These are phyloP conservation scores for Amblyopsis hoosieri DNA, from an alignment of 2,797 vertebrate genomes.

Conservation along the genomic window DNA sequence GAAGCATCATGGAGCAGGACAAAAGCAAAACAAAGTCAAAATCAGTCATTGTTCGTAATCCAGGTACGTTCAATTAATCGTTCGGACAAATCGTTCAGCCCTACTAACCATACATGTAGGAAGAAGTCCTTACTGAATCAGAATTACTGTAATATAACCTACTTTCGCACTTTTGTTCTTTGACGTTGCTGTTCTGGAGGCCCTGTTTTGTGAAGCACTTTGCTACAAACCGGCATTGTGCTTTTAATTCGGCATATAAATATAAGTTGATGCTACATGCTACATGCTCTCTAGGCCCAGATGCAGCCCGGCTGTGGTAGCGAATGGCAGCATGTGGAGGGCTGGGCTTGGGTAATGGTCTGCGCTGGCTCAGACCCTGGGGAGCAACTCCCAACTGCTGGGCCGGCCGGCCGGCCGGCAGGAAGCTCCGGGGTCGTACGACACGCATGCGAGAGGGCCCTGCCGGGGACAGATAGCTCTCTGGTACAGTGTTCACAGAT, in stretches of 20 bases:
- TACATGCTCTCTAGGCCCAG: not conserved
- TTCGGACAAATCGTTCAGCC: not conserved
- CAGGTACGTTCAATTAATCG: too few species aligned
- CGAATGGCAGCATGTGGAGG: not conserved
- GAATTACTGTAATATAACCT: too few species aligned
- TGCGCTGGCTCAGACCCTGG: constrained; percentile 8
- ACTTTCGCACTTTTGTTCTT: too few species aligned
- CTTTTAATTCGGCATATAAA: too few species aligned
- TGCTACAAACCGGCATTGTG: too few species aligned
- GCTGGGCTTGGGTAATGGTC: not conserved
- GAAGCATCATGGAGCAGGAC: too few species aligned
- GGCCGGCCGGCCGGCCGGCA: constrained; percentile 18
- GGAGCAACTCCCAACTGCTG: constrained; percentile 29
- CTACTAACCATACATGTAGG: not conserved
- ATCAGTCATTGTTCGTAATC: too few species aligned
- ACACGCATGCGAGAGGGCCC: constrained; percentile 11
- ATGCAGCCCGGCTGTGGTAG: constrained; percentile 5
- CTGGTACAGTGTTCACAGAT: not conserved
- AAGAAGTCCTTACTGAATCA: too few species aligned
- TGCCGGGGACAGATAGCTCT: not conserved
- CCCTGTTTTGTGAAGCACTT: too few species aligned
- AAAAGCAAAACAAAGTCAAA: too few species aligned
- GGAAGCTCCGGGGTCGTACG: not conserved
- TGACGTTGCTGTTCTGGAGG: too few species aligned
- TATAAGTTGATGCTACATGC: not conserved